phyloP scores from a whole-genome alignment of 2,113 vertebrate species.

The Vulpes vulpes region DNA sequence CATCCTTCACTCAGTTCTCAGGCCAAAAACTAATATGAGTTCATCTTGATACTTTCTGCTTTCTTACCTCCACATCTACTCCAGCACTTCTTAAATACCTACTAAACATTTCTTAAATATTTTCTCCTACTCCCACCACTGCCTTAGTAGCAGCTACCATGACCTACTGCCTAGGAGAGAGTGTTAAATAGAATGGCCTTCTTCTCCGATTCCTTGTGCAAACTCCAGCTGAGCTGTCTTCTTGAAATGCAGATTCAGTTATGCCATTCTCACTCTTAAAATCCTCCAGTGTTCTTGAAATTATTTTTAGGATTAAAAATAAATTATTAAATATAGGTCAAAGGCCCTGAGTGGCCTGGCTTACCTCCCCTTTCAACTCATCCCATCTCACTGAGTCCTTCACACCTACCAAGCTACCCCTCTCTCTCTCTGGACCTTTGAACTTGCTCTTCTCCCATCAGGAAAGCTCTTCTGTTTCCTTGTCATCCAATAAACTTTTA shows the following conservation, averaged over 20 bases:
- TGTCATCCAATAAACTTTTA: neutral
- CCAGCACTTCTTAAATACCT: neutral
- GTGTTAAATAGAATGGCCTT: neutral
- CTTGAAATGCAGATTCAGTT: conserved; percentile 3
- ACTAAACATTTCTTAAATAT: neutral
- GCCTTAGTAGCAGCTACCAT: neutral
- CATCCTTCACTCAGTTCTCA: neutral
- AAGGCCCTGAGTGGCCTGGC: neutral
- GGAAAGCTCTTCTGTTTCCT: neutral
- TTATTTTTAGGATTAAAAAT: conserved; percentile 19
- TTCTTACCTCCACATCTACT: neutral
- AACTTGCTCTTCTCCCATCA: neutral
- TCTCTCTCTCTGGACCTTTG: neutral
- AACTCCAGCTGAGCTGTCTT: neutral
- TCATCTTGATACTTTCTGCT: neutral
- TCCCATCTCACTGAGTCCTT: neutral
- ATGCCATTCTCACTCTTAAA: neutral
- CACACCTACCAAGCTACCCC: neutral
- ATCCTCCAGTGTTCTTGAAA: neutral
- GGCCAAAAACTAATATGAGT: neutral
- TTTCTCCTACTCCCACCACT: neutral
- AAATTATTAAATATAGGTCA: neutral
- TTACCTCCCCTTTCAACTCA: neutral
- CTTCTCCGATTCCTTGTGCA: neutral
- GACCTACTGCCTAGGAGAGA: neutral